Base-by-base conservation (phyloP, 2,113 vertebrate species). In the Pardalotus punctatus region DNA sequence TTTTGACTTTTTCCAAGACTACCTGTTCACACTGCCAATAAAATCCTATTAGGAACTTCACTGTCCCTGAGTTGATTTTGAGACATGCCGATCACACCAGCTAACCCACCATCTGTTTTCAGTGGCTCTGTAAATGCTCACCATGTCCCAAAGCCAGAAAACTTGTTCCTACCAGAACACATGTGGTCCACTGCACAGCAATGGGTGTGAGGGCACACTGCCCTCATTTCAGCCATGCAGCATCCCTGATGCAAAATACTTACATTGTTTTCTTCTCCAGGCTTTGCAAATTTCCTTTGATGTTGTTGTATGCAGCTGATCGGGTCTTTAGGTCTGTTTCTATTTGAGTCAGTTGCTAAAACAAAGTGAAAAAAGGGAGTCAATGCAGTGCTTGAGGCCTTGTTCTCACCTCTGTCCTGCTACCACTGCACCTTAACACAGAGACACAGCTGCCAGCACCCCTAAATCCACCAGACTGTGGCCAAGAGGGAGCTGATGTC, bases 261-360 rank as follows among this genome's bases (percentile, higher is more conserved):
- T 97, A 99, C 99, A 98, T 90, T 0, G 96, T 98, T 96, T 98
- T 99, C 83, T 96, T 97, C 91, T 99, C 98, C 74, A 99, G 92
- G 80, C 83, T 98, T 92, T 99, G 98, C 95, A 99, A 93, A 67
- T 97, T 98, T 21, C 92, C 96, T 97, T 99, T 99, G 81, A 99
- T 97, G 11, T 98, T 98, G 93, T 93, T 98, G 97, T 99, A 99
- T 0, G 98, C 96, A 3, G 97, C 96, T 17, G 98, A 97, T 40
- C 98, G 97, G 27, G 97, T 97, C 97, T 99, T 99, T 72, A 99
- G 87, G 77, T 99, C 99, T 13, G 96, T 42, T 90, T 99, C 99
- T 62, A 99, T 98, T 89, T 99, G 99, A 33, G 97, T 98, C 83
- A 99, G 96, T 98, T 99, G 99, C 99, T 99, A 81, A 94, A 54